Base-by-base conservation (phyloP, 2,113 vertebrate species). In the Mobula hypostoma region DNA sequence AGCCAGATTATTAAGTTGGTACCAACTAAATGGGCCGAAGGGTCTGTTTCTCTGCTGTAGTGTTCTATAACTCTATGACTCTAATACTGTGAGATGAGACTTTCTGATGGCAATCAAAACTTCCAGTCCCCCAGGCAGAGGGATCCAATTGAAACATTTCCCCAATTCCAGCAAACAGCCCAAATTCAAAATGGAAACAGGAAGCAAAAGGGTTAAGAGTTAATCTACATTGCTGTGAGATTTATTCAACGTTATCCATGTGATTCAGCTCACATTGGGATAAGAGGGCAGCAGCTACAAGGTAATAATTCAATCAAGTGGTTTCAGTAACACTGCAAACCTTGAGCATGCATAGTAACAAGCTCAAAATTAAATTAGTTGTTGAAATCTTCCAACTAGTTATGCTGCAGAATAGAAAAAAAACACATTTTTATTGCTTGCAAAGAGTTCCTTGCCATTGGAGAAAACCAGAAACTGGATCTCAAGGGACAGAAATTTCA, bases 281-380 rank as follows among this genome's bases (percentile, higher is more conserved):
- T 36, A 90, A 90, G 85, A 93, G 36, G 70, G 70, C 40, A 93
- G 68, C 68, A 93, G 91, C 68, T 93, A 74, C 66, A 72, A 93
- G 91, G 91, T 12, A 93, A 93, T 93, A 56, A 93, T 85, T 90
- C 85, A 87, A 61, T 63, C 27, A 74, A 56, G 36, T 74, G 68
- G 91, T 14, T 93, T 68, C 85, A 66, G 11, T 93, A 56, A 76
- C 91, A 93, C 36, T 93, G 91, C 70, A 76, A 93, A 76, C 68
- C 70, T 56, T 72, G 40, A 76, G 61, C 29, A 19, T 8, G 85
- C 85, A 90, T 58, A 29, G 27, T n/a, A 72, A 72, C 90, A 93
- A 76, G 12, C 91, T 74, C 70, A 56, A 93, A 40, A 48, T 48
- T 21, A 74, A 93, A 93, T 48, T 27, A 48, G 6, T 72, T 40